Percentiles rank a stretch among this genome's conserved stretches.
Evolutionary conservation across 1,140 invertebrate genomes (phyloP).

Genomic region (Drosophila equinoxialis): DNA sequence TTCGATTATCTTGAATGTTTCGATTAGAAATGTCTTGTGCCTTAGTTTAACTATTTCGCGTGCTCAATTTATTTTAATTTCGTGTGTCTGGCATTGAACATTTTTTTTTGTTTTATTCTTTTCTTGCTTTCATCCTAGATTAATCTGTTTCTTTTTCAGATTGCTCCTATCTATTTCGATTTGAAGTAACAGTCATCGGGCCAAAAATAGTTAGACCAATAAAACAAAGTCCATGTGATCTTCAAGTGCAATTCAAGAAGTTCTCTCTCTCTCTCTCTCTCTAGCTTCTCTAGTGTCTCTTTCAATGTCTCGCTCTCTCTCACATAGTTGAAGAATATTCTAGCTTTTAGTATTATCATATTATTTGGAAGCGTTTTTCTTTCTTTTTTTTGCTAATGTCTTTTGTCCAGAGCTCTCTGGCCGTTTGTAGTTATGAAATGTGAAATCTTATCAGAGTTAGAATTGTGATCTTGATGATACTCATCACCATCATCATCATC

Average conservation of each 20-base stretch:
- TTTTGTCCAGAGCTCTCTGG: not conserved
- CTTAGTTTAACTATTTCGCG: not conserved
- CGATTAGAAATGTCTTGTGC: too few species aligned
- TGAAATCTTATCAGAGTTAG: constrained; percentile 27
- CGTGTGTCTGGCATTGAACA: not conserved
- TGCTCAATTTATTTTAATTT: not conserved
- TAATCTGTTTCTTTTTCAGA: not conserved
- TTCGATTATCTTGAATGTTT: too few species aligned
- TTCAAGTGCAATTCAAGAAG: constrained; percentile 4
- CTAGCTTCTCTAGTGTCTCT: not conserved
- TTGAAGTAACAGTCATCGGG: not conserved
- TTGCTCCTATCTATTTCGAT: constrained; percentile 6
- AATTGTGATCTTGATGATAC: constrained; percentile 10
- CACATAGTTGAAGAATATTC: not conserved
- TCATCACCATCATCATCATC: constrained; percentile 29
- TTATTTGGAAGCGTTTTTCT: not conserved
- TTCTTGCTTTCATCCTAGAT: not conserved
- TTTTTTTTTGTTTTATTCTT: not conserved
- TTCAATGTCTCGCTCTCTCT: not conserved
- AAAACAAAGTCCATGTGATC: constrained; percentile 19
- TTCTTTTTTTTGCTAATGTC: not conserved
- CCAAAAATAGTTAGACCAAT: constrained; percentile 22
- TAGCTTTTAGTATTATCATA: constrained; percentile 2
- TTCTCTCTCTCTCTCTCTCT: not conserved
- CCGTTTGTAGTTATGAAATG: constrained; percentile 29